Base-by-base conservation (phyloP, 2,797 vertebrate genomes). In the Pyrocephalus nanus region DNA sequence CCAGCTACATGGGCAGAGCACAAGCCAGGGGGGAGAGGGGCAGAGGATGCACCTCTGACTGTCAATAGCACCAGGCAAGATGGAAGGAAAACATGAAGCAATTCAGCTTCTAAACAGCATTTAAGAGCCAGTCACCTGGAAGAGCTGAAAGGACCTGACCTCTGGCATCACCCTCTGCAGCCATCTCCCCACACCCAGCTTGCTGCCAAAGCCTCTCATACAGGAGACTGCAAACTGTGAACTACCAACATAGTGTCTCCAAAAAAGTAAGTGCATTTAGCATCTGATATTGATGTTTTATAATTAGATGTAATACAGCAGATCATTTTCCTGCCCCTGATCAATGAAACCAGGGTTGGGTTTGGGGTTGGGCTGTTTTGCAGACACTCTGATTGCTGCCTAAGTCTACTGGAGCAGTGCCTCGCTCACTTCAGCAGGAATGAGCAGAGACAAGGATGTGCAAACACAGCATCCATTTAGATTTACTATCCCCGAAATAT, bases 291-390 rank as follows among this genome's bases (percentile, higher is more conserved):
- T 58, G 95, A 97, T 94, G 82, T 96, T 97, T 98, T 94, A 96
- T 98, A 97, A 98, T 98, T 97, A 97, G 96, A 97, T 91, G 77
- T 93, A 96, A 97, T 96, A 97, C 78, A 97, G 95, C 80, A 94
- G 92, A 96, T 96, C 93, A 93, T 97, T 97, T 98, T 96, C 95
- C 96, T 91, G 81, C 87, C 83, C 92, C 72, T 97, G 95, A 96
- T 97, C 97, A 96, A 97, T 97, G 96, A 97, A 97, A 97, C 51
- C 90, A 84, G 84, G 66, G 79, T 27, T 57, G 91, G 85, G 86
- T 93, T 96, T 95, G 88, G 95, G 94, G 90, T 73, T 90, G 88
- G 80, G 96, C 80, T 92, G 78, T 88, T 94, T 66, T 96, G 81
- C 89, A 96, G 90, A 84, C 90, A 48, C 84, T 89, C 71, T 88